Percentiles rank a stretch among this genome's conserved stretches.
Evolutionary conservation across 2,888 invertebrate genomes (phyloP).

Genomic region (Melieria crassipennis): DNA sequence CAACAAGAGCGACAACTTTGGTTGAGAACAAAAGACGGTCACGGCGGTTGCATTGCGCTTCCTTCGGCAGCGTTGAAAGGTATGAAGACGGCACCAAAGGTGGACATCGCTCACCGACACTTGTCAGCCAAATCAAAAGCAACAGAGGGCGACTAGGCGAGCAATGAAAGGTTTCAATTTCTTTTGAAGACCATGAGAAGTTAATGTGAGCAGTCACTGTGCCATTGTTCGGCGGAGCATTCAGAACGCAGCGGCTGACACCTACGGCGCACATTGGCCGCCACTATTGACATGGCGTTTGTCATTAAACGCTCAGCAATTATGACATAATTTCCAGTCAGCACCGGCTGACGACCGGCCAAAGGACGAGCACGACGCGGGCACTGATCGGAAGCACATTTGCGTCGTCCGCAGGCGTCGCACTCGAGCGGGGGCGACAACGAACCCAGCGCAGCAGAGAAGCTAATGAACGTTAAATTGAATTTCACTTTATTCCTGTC

Average conservation of each 20-base stretch:
- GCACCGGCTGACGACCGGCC: neutral
- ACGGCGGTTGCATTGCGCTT: conserved; percentile 5
- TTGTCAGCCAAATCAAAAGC: no score
- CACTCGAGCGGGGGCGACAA: no score
- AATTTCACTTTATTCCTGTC: conserved; percentile 1
- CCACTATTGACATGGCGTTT: neutral
- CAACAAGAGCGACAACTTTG: conserved; percentile 46
- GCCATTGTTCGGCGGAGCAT: no score
- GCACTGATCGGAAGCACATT: no score
- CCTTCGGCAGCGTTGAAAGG: no score
- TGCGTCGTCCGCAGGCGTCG: no score
- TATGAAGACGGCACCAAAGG: no score
- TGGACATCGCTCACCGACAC: no score
- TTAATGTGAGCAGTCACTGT: neutral
- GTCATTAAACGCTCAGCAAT: conserved; percentile 6
- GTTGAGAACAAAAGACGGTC: neutral
- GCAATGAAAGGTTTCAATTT: neutral
- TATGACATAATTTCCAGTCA: neutral
- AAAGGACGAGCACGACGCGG: no score
- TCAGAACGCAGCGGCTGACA: no score
- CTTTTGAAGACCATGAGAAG: neutral
- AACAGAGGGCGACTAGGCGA: no score
- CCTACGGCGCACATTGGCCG: no score
- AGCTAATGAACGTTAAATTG: conserved; percentile 2
- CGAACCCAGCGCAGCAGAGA: neutral